These are phyloP conservation scores for Hepsetus odoe DNA, from an alignment of 2,113 vertebrate genomes.

Conservation along the genomic window DNA sequence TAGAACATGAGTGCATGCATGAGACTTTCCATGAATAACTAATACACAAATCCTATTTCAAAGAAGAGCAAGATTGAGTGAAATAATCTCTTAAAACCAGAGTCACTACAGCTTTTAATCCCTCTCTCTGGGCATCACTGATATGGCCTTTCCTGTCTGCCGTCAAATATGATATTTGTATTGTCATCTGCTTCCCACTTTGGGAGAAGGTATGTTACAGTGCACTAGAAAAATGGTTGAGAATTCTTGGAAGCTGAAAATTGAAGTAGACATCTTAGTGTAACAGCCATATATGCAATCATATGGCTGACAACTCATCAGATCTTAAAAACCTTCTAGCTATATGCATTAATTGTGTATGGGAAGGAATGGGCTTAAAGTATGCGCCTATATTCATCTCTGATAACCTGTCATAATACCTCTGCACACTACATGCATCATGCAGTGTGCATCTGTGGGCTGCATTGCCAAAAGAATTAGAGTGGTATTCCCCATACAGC, in stretches of 20 bases:
- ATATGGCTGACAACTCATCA: constrained; percentile 49
- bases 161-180: constrained; percentile 31
- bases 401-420: constrained; percentile 50
- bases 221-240: constrained; percentile 13
- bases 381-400: constrained; percentile 49
- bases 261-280: constrained; percentile 1
- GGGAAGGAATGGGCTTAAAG: constrained; percentile 46
- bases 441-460: constrained; percentile 37
- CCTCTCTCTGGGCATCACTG: constrained; percentile 31
- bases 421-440: constrained; percentile 57
- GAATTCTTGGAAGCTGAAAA: constrained; percentile 32
- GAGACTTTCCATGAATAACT: constrained; percentile 44
- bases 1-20: constrained; percentile 19
- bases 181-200: constrained; percentile 21
- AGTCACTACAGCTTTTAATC: constrained; percentile 49
- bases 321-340: constrained; percentile 64
- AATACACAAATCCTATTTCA: constrained; percentile 44
- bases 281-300: constrained; percentile 5
- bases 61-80: constrained; percentile 36
- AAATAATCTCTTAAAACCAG: constrained; percentile 53
- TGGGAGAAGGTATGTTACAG: neutral
- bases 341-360: constrained; percentile 63
- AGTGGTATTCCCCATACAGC: too few species aligned
- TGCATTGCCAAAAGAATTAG: too few species aligned
- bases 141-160: constrained; percentile 29